Conservation (phyloP, 2,888 invertebrate species). For the Amphipoea oculea region DNA sequence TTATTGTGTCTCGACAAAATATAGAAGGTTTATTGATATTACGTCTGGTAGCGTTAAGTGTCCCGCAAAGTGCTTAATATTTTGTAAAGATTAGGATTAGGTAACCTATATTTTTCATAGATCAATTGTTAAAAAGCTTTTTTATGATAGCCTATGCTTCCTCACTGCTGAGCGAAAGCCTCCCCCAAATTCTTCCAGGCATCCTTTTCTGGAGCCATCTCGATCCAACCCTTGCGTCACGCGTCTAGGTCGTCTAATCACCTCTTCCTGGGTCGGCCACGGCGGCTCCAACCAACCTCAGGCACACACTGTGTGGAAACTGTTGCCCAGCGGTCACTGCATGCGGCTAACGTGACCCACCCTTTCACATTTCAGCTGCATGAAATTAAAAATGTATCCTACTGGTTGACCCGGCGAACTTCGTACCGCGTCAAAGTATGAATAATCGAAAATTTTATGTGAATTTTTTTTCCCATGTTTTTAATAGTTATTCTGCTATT, state of each 20-base stretch:
- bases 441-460: too few relatives aligned
- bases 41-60: background rate
- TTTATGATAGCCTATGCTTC: background rate
- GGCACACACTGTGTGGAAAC: background rate
- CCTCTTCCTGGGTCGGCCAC: too few relatives aligned
- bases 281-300: too few relatives aligned
- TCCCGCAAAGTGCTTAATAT: too few relatives aligned
- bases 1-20: too few relatives aligned
- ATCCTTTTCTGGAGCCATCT: background rate
- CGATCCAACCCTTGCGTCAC: background rate
- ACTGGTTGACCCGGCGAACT: too few relatives aligned
- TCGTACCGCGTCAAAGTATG: too few relatives aligned
- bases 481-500: too few relatives aligned
- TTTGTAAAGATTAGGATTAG: background rate
- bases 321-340: background rate
- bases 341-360: too few relatives aligned
- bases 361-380: background rate
- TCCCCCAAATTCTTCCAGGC: background rate
- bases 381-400: background rate
- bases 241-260: background rate
- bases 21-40: background rate
- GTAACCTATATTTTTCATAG: background rate
- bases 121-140: background rate
- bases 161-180: background rate
- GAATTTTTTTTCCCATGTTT: too few relatives aligned